Base-by-base conservation (phyloP, 2,797 vertebrate species). In the Anolis apletophallus region DNA sequence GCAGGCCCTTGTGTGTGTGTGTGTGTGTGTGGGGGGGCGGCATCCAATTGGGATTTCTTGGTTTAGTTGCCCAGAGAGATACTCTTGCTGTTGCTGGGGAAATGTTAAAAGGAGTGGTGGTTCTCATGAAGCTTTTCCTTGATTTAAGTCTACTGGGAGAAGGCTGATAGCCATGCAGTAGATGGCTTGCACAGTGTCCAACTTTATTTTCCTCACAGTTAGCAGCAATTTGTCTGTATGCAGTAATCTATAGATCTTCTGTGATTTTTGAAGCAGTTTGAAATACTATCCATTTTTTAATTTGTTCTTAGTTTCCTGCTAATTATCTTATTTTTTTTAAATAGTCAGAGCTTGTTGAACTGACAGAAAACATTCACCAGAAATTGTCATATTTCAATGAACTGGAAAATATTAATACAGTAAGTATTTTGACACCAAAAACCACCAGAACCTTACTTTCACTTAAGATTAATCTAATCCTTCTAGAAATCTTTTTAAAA, bases 361-460 rank as follows among this genome's bases (percentile, higher is more conserved):
- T 99, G 93, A 98, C 99, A 81, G 98, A 99, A 95, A 99, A 96
- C 95, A 99, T 99, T 91, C 98, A 99, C 93, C 98, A 99, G 94
- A 99, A 99, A 90, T 97, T 99, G 81, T 99, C 98, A 1, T 99
- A 99, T 94, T 99, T 99, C 94, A 99, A 99, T 80, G 98, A 99
- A 92, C 93, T 99, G 91, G 99, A 99, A 94, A 98, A 97, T 93
- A 98, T 99, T 91, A 99, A 98, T 93, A 98, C 98, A 92, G 99
- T 99, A 97, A 88, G 97, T 94, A 86, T 90, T 64, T 76, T 88
- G 85, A 5, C 0, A 40, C 88, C 82, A 67, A n/a, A 75, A 23
- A 83, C 55, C 46, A 55, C 23, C 36, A 61, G 32, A 14, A 32
- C 5, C 16, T 29, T 8, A 68, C 14, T 46, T 68, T 46, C 36